phyloP scores from a whole-genome alignment of 2,888 invertebrate species.

The Brenthis hecate region DNA sequence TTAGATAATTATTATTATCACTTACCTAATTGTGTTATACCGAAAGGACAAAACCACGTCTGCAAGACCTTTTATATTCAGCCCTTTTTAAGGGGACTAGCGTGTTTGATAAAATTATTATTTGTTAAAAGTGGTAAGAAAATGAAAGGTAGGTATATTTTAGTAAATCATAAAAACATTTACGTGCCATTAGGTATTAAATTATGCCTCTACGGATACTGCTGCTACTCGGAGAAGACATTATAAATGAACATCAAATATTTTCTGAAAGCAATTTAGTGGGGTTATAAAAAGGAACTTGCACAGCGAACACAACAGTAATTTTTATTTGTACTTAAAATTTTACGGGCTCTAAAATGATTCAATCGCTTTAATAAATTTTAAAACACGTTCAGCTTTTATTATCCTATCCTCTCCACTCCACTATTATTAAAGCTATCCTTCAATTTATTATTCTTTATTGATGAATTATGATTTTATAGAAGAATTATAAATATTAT shows the following conservation, averaged over 20 bases:
- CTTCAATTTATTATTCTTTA: no score
- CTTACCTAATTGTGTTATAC: no score
- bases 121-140: no score
- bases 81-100: no score
- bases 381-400: slow-evolving; percentile 5
- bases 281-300: slow-evolving; percentile 16
- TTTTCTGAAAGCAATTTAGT: slow-evolving; percentile 4
- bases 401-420: background rate
- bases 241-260: background rate
- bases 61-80: no score
- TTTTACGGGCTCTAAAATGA: slow-evolving; percentile 30
- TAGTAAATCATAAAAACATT: background rate
- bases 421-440: background rate
- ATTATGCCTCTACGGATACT: no score
- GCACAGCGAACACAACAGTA: slow-evolving; percentile 14
- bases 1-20: no score
- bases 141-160: no score
- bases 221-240: background rate
- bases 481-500: no score
- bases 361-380: slow-evolving; percentile 25
- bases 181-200: background rate
- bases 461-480: no score
- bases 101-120: no score
- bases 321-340: slow-evolving; percentile 33
- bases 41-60: no score